Base-by-base conservation (phyloP, 2,113 vertebrate species). In the Patagioenas fasciata region DNA sequence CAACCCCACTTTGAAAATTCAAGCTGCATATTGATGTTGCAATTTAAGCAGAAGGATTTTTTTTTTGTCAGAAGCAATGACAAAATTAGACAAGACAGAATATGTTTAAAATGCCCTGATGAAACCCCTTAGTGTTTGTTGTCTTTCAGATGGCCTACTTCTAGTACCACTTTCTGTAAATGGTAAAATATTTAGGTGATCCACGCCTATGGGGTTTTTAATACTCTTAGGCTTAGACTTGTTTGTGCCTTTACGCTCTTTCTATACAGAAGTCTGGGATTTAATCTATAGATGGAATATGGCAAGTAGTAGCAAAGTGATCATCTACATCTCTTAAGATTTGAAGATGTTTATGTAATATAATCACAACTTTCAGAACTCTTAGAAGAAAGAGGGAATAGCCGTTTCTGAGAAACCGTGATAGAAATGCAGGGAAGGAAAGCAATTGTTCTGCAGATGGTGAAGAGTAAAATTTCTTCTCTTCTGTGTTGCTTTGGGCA, bases 401-500 rank as follows among this genome's bases (percentile, higher is more conserved):
- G 26, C 12, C 5, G 5, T 36, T 29, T 56, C 2, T 2, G 47
- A 74, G n/a, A 57, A 82, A 48, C 0, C 0, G 1, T 36, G 31
- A 29, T 40, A 34, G 42, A 74, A 95, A 25, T 17, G 18, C 2
- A 4, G 62, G 18, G 50, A 23, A 51, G 72, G 38, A 44, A 62
- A 78, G 5, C 17, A 16, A 34, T 87, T 78, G 15, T 80, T 91
- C 12, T 58, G 36, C 29, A 73, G 9, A 23, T 40, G 11, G 29
- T n/a, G 57, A 60, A 47, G 13, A 72, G 32, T 23, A 66, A 31
- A 28, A 11, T 87, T 78, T 91, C 11, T 57, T 65, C 31, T 88
- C 23, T 25, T 81, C 34, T 2, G 1, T 51, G 19, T 69, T 78
- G 60, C 32, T 83, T 74, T 65, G 32, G 11, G 5, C 38, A 6